phyloP scores from a whole-genome alignment of 1,140 invertebrate species.

The Harlomillsia oculata region DNA sequence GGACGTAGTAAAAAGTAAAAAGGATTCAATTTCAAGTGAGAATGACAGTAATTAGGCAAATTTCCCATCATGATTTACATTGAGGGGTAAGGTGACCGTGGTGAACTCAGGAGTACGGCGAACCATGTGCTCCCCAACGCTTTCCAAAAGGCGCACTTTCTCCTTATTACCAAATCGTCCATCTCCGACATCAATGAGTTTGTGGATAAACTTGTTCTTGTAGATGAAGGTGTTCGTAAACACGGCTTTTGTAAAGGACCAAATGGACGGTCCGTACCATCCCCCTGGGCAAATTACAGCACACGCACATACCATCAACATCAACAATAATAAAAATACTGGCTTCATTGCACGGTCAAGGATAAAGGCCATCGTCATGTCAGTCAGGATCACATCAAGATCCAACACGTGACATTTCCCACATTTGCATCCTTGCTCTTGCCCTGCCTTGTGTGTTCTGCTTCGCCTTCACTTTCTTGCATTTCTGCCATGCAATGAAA shows the following conservation, averaged over 20 bases:
- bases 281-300: constrained; percentile 4
- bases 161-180: constrained; percentile 6
- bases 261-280: constrained; percentile 19
- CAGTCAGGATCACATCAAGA: no score
- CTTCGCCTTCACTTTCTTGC: no score
- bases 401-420: no score
- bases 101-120: constrained; percentile 17
- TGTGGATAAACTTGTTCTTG: constrained; percentile 17
- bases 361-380: no score
- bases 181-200: constrained; percentile 16
- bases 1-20: neutral
- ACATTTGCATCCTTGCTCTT: no score
- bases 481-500: no score
- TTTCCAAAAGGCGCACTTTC: constrained; percentile 18
- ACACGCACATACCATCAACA: neutral
- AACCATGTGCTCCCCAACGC: constrained; percentile 11
- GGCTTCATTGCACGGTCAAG: no score
- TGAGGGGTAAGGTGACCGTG: constrained; percentile 9
- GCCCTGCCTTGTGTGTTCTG: no score
- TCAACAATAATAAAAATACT: neutral
- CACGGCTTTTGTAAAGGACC: constrained; percentile 15
- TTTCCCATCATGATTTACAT: no score
- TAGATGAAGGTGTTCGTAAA: constrained; percentile 19
- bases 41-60: neutral
- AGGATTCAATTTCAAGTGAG: neutral